phyloP scores from a whole-genome alignment of 2,888 invertebrate genomes.

The Drosophila subsilvestris region DNA sequence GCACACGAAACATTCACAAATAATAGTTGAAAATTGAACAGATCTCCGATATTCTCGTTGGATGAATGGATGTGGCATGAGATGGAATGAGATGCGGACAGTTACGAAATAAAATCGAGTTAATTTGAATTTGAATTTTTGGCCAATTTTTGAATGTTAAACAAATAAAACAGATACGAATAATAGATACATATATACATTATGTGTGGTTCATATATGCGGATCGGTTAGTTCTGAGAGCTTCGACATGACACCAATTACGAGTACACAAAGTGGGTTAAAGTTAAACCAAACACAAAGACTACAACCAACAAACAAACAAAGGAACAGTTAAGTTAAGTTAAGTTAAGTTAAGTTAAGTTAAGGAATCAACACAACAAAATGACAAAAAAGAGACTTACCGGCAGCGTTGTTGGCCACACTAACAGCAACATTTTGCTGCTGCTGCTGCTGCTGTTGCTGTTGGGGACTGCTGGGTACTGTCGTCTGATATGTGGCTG shows the following conservation, averaged over 20 bases:
- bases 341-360: too few relatives aligned
- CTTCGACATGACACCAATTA: constrained; percentile 38
- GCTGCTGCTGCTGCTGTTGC: constrained; percentile 54
- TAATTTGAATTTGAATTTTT: constrained; percentile 23
- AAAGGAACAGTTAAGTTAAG: constrained; percentile 4
- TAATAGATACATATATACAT: background rate
- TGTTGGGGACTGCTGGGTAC: constrained; percentile 53
- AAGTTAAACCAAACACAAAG: constrained; percentile 43
- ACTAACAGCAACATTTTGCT: constrained; percentile 50
- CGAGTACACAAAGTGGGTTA: constrained; percentile 41
- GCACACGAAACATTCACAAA: constrained; percentile 40
- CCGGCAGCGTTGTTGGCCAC: constrained; percentile 56
- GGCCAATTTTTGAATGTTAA: constrained; percentile 27
- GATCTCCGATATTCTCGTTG: constrained; percentile 14
- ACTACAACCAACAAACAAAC: constrained; percentile 49
- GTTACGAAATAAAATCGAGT: constrained; percentile 26
- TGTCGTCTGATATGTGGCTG: constrained; percentile 69
- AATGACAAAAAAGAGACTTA: constrained; percentile 50
- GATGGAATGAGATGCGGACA: constrained; percentile 28
- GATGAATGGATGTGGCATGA: constrained; percentile 24
- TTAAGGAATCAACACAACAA: constrained; percentile 15
- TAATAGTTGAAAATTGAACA: constrained; percentile 26
- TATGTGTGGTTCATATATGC: constrained; percentile 24
- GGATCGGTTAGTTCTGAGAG: constrained; percentile 28
- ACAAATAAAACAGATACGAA: constrained; percentile 17